Conservation (phyloP, 2,888 invertebrate species). For the Melinopterus prodromus region DNA sequence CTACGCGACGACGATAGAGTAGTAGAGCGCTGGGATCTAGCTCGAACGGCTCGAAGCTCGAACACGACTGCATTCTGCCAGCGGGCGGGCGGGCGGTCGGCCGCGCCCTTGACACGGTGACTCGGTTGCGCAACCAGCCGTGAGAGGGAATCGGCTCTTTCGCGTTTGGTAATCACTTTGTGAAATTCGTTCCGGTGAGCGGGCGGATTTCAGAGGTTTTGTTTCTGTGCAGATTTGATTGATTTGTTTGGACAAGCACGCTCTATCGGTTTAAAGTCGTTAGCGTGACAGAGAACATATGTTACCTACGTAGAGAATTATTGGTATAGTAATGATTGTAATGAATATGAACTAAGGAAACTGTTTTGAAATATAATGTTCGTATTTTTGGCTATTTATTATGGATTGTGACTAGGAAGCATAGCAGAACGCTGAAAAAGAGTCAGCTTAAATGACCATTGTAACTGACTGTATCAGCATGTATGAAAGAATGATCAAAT, state of each 20-base stretch:
- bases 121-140: neutral
- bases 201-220: neutral
- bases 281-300: no score
- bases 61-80: neutral
- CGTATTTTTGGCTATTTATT: no score
- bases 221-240: neutral
- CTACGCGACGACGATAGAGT: neutral
- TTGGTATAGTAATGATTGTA: no score
- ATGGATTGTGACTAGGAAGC: no score
- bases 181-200: conserved; percentile 4
- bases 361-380: no score
- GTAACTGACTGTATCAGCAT: no score
- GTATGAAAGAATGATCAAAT: no score
- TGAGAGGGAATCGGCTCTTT: neutral
- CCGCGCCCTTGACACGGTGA: conserved; percentile 4
- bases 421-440: no score
- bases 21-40: neutral
- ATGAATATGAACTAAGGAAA: no score
- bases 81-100: neutral
- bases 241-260: conserved; percentile 4
- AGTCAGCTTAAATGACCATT: no score
- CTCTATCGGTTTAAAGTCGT: no score
- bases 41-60: neutral
- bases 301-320: no score
- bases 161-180: conserved; percentile 4